Base-by-base conservation (phyloP, 2,113 vertebrate genomes). In the Cromileptes altivelis region DNA sequence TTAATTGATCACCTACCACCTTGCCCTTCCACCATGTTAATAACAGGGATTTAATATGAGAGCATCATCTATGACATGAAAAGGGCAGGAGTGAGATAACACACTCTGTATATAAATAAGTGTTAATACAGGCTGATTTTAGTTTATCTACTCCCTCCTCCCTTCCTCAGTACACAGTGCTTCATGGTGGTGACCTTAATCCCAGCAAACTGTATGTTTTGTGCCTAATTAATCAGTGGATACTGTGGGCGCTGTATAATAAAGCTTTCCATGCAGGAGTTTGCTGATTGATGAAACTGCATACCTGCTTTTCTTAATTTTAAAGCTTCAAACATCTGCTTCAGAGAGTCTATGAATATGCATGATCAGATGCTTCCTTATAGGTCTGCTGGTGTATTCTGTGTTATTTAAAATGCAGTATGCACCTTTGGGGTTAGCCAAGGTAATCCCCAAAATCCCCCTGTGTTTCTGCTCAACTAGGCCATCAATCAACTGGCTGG, bases 1-100 rank as follows among this genome's bases (percentile, higher is more conserved):
- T 57, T 50, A 62, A 86, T 62, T 81, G 55, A 75, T 86, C 33
- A 67, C 77, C 77, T 42, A 80, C 25, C 62, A 12, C 56, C 72
- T 74, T 49, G 6, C 33, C 62, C 67, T 3, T 58, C 56, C 50
- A 40, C 1, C 21, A 58, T 23, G 19, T 61, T 64, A 62, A 80
- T 76, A 19, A 75, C n/a, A 50, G 42, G 30, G 25, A 72, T 76
- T 68, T 25, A 80, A 75, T 71, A 75, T 23, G 4, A 79, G 65
- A 10, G 25, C 0, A 18, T 18, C 60, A 83, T 78, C 58, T 71
- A 70, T 65, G 70, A n/a, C 52, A 64, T 23, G 68, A 50, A 55
- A 72, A 72, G 25, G 10, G 57, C 4, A 0, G 18, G 55, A 50
- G 27, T 0, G 10, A n/a, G 13, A 12, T 53, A 62, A 27, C 58